Percentiles rank a stretch among this genome's conserved stretches.
phyloP scores from a whole-genome alignment of 1,140 invertebrate genomes.

The Wasmannia auropunctata region DNA sequence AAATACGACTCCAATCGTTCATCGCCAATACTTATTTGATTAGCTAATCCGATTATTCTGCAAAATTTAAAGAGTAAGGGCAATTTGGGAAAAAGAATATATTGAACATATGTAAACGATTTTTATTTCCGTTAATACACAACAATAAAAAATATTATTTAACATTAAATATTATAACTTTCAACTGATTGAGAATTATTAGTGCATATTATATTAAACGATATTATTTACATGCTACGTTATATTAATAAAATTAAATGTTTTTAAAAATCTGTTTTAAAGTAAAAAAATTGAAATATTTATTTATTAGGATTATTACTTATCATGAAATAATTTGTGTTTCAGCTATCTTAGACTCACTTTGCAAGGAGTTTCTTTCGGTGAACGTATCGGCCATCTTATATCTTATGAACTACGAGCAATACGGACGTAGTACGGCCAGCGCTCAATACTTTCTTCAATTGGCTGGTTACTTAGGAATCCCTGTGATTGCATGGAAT shows the following conservation, averaged over 20 bases:
- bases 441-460: conserved; percentile 97
- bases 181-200: not conserved
- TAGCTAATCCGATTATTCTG: not conserved
- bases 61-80: not conserved
- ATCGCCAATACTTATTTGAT: not conserved
- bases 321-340: conserved; percentile 69
- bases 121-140: not conserved
- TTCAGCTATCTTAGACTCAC: conserved; percentile 93
- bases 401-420: conserved; percentile 97
- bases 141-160: not conserved
- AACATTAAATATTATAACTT: no score
- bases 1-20: no score
- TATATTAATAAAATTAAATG: conserved; percentile 1
- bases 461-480: conserved; percentile 93
- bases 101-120: not conserved
- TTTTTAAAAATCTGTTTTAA: not conserved
- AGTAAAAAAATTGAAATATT: not conserved
- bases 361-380: conserved; percentile 95
- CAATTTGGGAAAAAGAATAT: not conserved
- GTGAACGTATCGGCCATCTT: conserved; percentile 96
- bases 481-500: conserved; percentile 97
- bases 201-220: not conserved
- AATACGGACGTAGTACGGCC: conserved; percentile 93
- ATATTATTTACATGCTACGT: not conserved
- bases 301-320: not conserved